phyloP scores from a whole-genome alignment of 1,140 invertebrate species.

The Platorchestia sp. region DNA sequence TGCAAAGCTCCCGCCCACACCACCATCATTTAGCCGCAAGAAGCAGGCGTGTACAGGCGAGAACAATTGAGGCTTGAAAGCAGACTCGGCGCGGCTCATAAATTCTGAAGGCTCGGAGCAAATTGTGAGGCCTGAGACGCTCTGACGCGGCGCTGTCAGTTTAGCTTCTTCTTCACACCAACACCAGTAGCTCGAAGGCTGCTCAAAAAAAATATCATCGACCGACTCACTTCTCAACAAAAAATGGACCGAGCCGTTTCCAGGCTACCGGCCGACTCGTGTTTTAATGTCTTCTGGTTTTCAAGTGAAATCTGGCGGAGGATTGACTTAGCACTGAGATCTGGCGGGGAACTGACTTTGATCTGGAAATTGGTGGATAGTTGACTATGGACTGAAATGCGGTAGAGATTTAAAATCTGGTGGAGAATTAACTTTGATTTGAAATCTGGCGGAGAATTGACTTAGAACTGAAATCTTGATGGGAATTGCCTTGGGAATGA shows the following conservation, averaged over 20 bases:
- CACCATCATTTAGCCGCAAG: background rate
- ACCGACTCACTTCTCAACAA: background rate
- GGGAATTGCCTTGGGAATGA: too few species aligned
- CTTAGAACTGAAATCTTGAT: background rate
- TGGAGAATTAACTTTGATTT: background rate
- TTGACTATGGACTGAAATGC: too few species aligned
- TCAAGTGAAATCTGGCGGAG: background rate
- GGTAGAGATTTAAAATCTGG: too few species aligned
- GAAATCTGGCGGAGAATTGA: background rate
- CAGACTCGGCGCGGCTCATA: constrained; percentile 16
- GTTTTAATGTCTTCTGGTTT: constrained; percentile 16
- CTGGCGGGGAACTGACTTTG: too few species aligned
- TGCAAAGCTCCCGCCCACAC: background rate
- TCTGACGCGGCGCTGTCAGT: constrained; percentile 38
- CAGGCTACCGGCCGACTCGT: background rate
- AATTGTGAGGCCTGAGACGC: background rate
- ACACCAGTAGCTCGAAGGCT: constrained; percentile 17
- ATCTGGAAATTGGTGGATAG: too few species aligned
- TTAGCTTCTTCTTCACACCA: background rate
- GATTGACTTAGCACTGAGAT: background rate
- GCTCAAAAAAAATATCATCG: background rate
- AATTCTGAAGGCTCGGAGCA: constrained; percentile 33
- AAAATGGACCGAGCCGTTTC: background rate
- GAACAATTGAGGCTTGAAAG: background rate
- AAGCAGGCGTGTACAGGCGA: background rate